Conservation (phyloP, 2,113 vertebrate species). For the Siniperca chuatsi region DNA sequence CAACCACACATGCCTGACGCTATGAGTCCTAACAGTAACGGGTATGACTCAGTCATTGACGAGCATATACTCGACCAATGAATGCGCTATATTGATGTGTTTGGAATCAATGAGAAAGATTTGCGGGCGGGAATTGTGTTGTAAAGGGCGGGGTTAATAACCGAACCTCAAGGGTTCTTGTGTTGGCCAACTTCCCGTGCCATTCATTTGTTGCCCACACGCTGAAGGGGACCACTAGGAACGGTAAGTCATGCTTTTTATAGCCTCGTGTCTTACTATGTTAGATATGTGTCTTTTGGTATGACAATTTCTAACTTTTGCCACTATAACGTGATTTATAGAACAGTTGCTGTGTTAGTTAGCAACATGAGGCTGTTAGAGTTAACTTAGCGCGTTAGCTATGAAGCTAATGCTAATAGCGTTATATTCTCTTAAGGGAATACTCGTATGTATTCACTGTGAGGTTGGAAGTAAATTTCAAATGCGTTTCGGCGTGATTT, state of each 20-base stretch:
- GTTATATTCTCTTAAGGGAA: neutral
- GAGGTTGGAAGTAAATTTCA: neutral
- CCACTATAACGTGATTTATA: no score
- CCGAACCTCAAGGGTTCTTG: neutral
- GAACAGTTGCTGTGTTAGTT: neutral
- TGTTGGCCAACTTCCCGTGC: neutral
- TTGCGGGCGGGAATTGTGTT: neutral
- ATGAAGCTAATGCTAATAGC: neutral
- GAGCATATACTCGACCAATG: slow-evolving; percentile 33
- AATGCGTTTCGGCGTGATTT: neutral
- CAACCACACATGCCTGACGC: no score
- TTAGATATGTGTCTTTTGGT: fast-evolving
- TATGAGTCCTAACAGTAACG: slow-evolving; percentile 23
- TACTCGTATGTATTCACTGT: neutral
- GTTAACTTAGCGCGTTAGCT: neutral
- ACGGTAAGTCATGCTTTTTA: neutral
- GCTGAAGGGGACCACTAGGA: fast-evolving
- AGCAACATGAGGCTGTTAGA: slow-evolving; percentile 11
- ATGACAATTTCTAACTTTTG: neutral
- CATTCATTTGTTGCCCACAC: slow-evolving; percentile 18
- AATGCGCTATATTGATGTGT: fast-evolving
- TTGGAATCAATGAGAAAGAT: slow-evolving; percentile 18
- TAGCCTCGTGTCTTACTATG: neutral
- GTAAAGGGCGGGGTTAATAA: slow-evolving; percentile 7
- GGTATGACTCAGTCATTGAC: slow-evolving; percentile 25